These are phyloP conservation scores for Trematomus loennbergii DNA, from an alignment of 2,113 vertebrate species.

Conservation along the genomic window DNA sequence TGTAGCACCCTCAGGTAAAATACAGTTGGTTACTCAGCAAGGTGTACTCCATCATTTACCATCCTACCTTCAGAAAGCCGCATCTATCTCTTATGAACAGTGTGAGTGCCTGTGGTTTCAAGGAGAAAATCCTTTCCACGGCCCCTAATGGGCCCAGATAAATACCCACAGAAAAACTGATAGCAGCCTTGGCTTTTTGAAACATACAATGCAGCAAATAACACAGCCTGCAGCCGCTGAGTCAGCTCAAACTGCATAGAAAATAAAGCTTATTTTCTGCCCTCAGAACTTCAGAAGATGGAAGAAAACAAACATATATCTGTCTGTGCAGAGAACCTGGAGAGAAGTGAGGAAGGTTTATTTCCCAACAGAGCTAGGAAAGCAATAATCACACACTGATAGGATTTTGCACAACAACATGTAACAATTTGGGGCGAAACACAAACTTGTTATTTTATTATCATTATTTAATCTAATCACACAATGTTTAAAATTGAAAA, in stretches of 20 bases:
- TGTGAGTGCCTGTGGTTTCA: conserved; percentile 20
- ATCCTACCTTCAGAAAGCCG: background rate
- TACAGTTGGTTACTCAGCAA: conserved; percentile 1
- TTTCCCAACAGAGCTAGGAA: background rate
- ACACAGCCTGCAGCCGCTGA: conserved; percentile 24
- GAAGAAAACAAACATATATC: conserved; percentile 14
- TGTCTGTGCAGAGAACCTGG: background rate
- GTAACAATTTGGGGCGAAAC: background rate
- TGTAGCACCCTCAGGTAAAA: conserved; percentile 4
- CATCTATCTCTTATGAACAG: background rate
- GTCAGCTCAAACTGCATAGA: background rate
- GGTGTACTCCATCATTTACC: background rate
- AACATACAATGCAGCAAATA: conserved; percentile 42
- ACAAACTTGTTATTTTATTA: no score
- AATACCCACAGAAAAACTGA: conserved; percentile 12
- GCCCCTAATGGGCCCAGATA: background rate
- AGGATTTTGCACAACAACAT: background rate
- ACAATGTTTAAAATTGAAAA: background rate
- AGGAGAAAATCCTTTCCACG: conserved; percentile 13
- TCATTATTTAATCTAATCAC: background rate
- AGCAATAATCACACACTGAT: background rate
- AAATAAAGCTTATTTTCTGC: conserved; percentile 29
- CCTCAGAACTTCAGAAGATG: conserved; percentile 2
- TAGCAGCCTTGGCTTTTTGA: conserved; percentile 29
- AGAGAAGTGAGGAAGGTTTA: background rate